phyloP scores from a whole-genome alignment of 35 echinoderm and acorn worm genomes.

The Ptychodera flava region DNA sequence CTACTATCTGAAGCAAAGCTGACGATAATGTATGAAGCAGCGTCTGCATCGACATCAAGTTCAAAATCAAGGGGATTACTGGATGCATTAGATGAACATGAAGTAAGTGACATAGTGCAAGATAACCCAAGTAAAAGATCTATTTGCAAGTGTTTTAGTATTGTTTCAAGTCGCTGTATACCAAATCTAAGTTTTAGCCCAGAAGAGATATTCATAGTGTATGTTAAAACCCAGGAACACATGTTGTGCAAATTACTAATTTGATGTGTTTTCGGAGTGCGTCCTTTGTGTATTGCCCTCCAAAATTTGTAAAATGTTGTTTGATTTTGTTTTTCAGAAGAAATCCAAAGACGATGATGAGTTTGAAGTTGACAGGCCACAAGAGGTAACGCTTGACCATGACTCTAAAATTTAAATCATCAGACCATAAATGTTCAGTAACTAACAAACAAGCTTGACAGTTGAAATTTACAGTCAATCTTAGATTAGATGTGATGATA shows the following conservation, averaged over 20 bases:
- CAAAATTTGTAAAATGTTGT: too few relatives aligned
- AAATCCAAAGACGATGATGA: too few relatives aligned
- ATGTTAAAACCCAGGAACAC: neutral
- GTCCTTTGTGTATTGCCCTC: too few relatives aligned
- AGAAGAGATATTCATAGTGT: conserved; percentile 8
- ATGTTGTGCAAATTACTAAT: neutral
- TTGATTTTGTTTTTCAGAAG: too few relatives aligned
- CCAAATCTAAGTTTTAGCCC: neutral
- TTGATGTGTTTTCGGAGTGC: neutral
- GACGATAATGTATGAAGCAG: conserved; percentile 77
- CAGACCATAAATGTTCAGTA: too few relatives aligned
- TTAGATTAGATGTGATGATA: too few relatives aligned
- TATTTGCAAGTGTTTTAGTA: neutral
- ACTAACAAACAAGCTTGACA: too few relatives aligned
- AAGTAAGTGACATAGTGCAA: conserved; percentile 36
- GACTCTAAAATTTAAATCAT: too few relatives aligned
- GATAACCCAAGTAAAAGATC: neutral
- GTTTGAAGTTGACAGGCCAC: too few relatives aligned
- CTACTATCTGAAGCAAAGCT: conserved; percentile 63
- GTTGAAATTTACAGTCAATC: too few relatives aligned
- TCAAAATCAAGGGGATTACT: conserved; percentile 33
- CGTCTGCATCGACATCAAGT: conserved; percentile 22
- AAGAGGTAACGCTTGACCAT: too few relatives aligned
- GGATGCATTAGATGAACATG: conserved; percentile 60
- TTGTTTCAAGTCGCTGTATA: neutral